Conservation (phyloP, 2,113 vertebrate genomes). For the Miniopterus natalensis region DNA sequence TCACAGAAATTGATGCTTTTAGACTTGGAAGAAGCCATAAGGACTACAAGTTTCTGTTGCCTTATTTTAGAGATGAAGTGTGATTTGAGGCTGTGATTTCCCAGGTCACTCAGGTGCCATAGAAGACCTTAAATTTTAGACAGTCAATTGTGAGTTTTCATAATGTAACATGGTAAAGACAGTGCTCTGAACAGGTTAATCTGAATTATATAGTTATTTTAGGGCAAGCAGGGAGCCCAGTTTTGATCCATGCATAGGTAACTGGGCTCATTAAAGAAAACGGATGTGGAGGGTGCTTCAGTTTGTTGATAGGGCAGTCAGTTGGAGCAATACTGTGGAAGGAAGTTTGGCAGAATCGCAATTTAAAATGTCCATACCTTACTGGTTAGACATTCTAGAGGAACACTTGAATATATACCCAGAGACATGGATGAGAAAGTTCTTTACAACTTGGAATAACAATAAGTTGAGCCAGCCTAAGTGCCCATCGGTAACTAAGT, state of each 20-base stretch:
- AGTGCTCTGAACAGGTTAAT: background rate
- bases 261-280: slow-evolving; percentile 9
- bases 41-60: background rate
- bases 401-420: background rate
- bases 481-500: background rate
- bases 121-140: background rate
- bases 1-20: background rate
- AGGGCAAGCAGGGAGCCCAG: background rate
- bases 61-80: background rate
- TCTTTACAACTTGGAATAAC: background rate
- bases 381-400: background rate
- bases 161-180: background rate
- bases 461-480: background rate
- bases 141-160: background rate
- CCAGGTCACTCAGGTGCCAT: background rate
- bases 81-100: slow-evolving; percentile 11
- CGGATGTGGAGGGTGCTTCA: background rate
- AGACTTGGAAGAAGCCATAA: background rate
- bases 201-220: background rate
- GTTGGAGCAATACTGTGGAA: background rate
- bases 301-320: background rate
- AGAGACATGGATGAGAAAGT: background rate
- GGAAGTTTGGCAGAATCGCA: background rate
- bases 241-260: background rate
- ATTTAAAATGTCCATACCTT: background rate